Conservation (phyloP, 2,888 invertebrate genomes). For the Leistus spinibarbis region DNA sequence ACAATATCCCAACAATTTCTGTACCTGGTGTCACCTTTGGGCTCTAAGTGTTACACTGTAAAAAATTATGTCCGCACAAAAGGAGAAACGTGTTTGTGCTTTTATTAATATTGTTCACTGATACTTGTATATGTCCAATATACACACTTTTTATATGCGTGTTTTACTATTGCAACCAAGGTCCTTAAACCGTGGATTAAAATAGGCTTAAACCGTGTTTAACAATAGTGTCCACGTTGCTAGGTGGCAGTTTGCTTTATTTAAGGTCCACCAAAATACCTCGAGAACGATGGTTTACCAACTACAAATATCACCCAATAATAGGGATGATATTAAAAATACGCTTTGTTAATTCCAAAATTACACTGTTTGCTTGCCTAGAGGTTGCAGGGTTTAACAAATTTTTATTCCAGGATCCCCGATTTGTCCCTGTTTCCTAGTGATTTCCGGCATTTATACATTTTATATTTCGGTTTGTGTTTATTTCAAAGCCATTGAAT, state of each 20-base stretch:
- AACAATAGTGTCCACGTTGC: slow-evolving; percentile 14
- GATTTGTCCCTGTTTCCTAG: neutral
- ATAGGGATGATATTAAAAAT: neutral
- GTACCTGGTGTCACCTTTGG: no score
- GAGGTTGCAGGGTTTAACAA: slow-evolving; percentile 10
- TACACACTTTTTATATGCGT: neutral
- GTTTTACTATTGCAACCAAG: slow-evolving; percentile 21
- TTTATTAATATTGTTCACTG: neutral
- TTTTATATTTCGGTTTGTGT: no score
- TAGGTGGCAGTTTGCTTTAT: slow-evolving; percentile 11
- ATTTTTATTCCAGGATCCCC: neutral
- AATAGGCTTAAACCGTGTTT: neutral
- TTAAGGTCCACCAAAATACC: neutral
- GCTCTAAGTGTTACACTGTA: no score
- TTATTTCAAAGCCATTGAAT: no score
- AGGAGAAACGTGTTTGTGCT: no score
- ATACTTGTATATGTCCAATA: neutral
- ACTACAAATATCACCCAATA: neutral
- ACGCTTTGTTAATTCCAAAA: neutral
- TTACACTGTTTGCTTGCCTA: slow-evolving; percentile 1
- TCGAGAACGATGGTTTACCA: neutral
- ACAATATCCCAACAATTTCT: no score
- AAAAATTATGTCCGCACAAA: no score
- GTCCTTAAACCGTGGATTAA: neutral
- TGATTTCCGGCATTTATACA: no score